phyloP scores from a whole-genome alignment of 2,797 vertebrate genomes.

The Tragelaphus oryx region DNA sequence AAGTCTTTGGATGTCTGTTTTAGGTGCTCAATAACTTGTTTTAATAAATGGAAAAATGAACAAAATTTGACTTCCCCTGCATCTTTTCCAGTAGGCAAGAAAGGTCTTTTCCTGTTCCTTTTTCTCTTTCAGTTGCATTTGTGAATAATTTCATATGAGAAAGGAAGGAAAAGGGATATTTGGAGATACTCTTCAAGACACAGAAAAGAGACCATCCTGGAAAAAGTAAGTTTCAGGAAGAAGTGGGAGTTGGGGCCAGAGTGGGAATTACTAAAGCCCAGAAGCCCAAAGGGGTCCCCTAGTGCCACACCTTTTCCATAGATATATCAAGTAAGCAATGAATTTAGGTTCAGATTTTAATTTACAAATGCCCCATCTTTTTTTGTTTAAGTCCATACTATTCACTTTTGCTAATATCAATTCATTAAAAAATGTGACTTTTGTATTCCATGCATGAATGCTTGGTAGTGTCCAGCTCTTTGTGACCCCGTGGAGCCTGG shows the following conservation, averaged over 20 bases:
- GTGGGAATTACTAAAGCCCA: not conserved
- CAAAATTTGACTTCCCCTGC: not conserved
- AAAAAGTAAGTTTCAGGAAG: not conserved
- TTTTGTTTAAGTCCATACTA: not conserved
- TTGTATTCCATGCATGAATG: not conserved
- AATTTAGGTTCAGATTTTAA: not conserved
- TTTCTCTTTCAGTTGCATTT: not conserved
- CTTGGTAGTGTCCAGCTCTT: fast-evolving
- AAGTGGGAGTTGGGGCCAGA: not conserved
- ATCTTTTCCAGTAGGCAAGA: not conserved
- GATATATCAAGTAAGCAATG: not conserved
- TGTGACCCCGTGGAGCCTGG: not conserved
- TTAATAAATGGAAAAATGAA: not conserved
- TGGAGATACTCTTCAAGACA: not conserved
- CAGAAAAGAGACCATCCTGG: not conserved
- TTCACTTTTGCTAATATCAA: not conserved
- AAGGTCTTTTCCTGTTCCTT: not conserved
- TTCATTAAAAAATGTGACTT: not conserved
- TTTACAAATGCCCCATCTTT: not conserved
- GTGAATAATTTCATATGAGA: not conserved
- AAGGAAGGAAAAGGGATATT: not conserved
- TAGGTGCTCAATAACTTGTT: not conserved
- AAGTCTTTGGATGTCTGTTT: not conserved
- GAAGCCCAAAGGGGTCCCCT: no score
- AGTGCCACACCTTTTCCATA: not conserved